phyloP scores from a whole-genome alignment of 2,797 vertebrate species.

The Oreonectes daqikongensis region DNA sequence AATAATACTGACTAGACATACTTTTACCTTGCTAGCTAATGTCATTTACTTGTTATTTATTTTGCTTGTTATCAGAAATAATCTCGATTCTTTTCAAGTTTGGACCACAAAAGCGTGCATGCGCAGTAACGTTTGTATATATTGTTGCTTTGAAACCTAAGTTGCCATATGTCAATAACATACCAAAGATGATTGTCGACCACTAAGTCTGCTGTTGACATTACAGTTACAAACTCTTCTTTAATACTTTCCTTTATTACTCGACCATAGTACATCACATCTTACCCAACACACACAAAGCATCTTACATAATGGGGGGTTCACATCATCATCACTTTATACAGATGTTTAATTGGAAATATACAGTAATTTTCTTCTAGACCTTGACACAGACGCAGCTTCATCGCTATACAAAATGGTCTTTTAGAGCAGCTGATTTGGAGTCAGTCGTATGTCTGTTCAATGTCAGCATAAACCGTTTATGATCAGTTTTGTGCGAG shows the following conservation, averaged over 20 bases:
- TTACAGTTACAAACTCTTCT: not conserved
- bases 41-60: too few relatives aligned
- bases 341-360: conserved; percentile 35
- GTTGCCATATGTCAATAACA: too few relatives aligned
- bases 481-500: conserved; percentile 4
- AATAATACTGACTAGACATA: too few relatives aligned
- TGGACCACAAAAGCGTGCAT: too few relatives aligned
- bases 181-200: not conserved
- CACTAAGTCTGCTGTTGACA: not conserved
- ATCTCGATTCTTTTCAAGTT: too few relatives aligned
- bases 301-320: conserved; percentile 45
- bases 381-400: not conserved
- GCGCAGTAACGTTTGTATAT: too few relatives aligned
- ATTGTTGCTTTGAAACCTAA: too few relatives aligned
- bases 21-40: too few relatives aligned
- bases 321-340: conserved; percentile 37
- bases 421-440: conserved; percentile 1
- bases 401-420: conserved; percentile 11
- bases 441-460: conserved; percentile 11
- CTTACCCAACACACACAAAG: conserved; percentile 35
- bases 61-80: too few relatives aligned
- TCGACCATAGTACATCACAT: conserved; percentile 55
- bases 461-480: not conserved
- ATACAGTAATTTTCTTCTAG: conserved; percentile 12
- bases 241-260: conserved; percentile 54